Conservation (phyloP, 2,888 invertebrate genomes). For the Calliphora vomitoria region DNA sequence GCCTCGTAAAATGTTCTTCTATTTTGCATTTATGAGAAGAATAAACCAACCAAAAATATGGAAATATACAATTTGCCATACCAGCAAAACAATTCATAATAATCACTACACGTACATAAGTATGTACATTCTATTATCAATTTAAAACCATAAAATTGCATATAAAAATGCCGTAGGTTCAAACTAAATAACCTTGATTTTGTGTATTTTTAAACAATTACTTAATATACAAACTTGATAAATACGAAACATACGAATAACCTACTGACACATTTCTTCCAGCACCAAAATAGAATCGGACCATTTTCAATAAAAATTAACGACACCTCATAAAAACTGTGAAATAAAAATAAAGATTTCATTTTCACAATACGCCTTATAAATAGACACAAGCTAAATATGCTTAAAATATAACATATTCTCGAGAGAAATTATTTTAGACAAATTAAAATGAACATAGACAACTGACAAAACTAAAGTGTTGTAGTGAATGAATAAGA, state of each 20-base stretch:
- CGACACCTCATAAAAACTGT: slow-evolving; percentile 34
- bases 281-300: slow-evolving; percentile 18
- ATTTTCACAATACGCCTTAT: background rate
- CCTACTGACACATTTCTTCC: slow-evolving; percentile 53
- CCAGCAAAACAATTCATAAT: too few relatives aligned
- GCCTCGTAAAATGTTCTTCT: slow-evolving; percentile 14
- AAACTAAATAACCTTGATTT: too few relatives aligned
- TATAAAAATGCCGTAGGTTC: background rate
- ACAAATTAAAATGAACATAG: background rate
- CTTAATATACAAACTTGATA: background rate
- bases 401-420: slow-evolving; percentile 1
- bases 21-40: background rate
- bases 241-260: background rate
- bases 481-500: background rate
- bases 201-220: background rate
- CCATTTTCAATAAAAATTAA: slow-evolving; percentile 42
- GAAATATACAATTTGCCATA: too few relatives aligned
- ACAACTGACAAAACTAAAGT: background rate
- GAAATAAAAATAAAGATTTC: slow-evolving; percentile 23
- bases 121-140: too few relatives aligned
- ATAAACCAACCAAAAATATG: background rate
- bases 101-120: too few relatives aligned
- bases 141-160: too few relatives aligned
- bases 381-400: background rate
- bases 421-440: background rate